Evolutionary conservation across 2,113 vertebrate genomes (phyloP).

Genomic region (Shinisaurus crocodilurus): DNA sequence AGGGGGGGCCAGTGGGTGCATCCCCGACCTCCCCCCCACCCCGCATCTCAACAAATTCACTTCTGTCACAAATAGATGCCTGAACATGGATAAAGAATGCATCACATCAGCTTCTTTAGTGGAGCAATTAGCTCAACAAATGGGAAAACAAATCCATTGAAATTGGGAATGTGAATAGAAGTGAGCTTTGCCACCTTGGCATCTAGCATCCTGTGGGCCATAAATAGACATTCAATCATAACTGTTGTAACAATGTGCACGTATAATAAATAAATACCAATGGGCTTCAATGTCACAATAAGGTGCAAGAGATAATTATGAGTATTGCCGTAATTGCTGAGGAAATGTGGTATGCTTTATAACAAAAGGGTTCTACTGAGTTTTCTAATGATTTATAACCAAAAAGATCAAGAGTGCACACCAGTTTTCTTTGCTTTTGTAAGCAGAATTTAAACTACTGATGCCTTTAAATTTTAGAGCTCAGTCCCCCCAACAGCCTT

Average conservation of each 20-base stretch:
- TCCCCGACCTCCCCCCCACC: no score
- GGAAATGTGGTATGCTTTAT: conserved; percentile 30
- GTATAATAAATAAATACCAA: not conserved
- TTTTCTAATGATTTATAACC: conserved; percentile 10
- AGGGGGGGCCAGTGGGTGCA: not conserved
- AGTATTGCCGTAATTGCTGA: conserved; percentile 31
- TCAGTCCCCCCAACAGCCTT: not conserved
- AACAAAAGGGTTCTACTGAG: not conserved
- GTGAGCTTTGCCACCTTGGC: not conserved
- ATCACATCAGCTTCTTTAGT: not conserved
- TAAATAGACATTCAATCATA: not conserved
- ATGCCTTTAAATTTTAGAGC: not conserved
- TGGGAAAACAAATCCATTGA: conserved; percentile 34
- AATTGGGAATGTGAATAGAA: conserved; percentile 12
- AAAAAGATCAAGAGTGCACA: not conserved
- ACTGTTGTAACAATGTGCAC: not conserved
- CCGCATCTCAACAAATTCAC: not conserved
- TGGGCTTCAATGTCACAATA: not conserved
- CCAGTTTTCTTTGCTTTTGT: not conserved
- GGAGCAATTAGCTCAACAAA: conserved; percentile 45
- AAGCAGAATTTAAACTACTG: conserved; percentile 21
- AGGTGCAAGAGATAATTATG: not conserved
- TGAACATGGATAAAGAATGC: not conserved
- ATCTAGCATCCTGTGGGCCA: not conserved
- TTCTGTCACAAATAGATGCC: not conserved